Evolutionary conservation across 2,113 vertebrate genomes (phyloP).

Genomic region (Dipodomys ordii): DNA sequence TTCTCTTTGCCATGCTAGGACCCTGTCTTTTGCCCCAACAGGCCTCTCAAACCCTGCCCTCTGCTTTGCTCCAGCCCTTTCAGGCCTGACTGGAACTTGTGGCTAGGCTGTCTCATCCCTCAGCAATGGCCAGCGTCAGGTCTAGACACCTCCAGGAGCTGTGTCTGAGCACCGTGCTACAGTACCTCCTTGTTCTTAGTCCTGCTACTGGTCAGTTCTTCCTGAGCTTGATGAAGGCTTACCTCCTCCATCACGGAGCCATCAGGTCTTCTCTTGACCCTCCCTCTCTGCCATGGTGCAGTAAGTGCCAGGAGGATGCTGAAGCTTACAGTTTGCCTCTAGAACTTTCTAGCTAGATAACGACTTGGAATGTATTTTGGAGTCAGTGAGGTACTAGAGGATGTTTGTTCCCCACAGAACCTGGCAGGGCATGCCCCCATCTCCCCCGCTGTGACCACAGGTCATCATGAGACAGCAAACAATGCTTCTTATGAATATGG

Average conservation of each 20-base stretch:
- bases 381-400: too few species aligned
- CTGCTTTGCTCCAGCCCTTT: not conserved
- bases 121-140: too few species aligned
- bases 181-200: too few species aligned
- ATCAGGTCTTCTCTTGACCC: too few species aligned
- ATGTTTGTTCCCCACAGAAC: not conserved
- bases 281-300: too few species aligned
- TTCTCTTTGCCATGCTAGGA: not conserved
- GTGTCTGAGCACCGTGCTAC: too few species aligned
- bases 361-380: not conserved
- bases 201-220: not conserved
- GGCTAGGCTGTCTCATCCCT: not conserved
- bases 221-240: not conserved
- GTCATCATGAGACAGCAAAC: not conserved
- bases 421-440: not conserved
- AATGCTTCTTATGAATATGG: too few species aligned
- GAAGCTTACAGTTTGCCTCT: not conserved
- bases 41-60: too few species aligned
- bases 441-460: not conserved
- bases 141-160: too few species aligned
- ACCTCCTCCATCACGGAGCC: too few species aligned
- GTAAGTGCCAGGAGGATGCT: not conserved
- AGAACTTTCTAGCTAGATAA: not conserved
- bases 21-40: not conserved
- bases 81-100: too few species aligned